Percentiles rank a stretch among this genome's conserved stretches.
phyloP scores from a whole-genome alignment of 2,888 invertebrate species.

The Nebria brevicollis region DNA sequence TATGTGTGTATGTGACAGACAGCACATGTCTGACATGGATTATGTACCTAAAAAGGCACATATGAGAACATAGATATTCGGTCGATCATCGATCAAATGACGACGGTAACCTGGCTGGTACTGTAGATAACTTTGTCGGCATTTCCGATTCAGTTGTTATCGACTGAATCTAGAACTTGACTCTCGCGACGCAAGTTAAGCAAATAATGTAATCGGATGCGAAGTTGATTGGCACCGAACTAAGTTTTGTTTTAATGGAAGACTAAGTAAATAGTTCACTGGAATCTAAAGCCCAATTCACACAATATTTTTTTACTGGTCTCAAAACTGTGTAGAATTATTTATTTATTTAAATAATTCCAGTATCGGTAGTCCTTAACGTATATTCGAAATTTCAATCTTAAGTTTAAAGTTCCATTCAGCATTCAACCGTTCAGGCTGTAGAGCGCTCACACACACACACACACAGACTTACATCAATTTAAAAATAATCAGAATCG shows the following conservation, averaged over 20 bases:
- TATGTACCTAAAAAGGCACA: neutral
- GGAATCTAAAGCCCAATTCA: neutral
- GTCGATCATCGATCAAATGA: conserved; percentile 39
- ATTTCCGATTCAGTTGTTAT: conserved; percentile 36
- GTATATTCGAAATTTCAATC: neutral
- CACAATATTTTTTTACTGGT: neutral
- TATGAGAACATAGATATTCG: conserved; percentile 30
- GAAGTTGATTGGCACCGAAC: neutral
- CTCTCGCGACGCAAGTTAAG: neutral
- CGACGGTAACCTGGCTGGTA: conserved; percentile 33
- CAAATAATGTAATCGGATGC: neutral
- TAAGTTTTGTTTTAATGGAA: neutral
- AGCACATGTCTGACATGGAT: neutral
- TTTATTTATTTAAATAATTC: neutral
- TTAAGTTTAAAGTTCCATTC: no score
- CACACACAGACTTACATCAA: no score
- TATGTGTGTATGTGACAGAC: neutral
- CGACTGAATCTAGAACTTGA: conserved; percentile 29
- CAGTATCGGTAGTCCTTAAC: neutral
- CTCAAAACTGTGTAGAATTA: neutral
- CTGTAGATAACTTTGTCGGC: conserved; percentile 42
- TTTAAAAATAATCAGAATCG: no score
- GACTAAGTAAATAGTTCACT: neutral
- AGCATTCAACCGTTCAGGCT: no score
- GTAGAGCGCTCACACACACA: no score